Conservation (phyloP, 2,113 vertebrate genomes). For the Phalacrocorax pelagicus region DNA sequence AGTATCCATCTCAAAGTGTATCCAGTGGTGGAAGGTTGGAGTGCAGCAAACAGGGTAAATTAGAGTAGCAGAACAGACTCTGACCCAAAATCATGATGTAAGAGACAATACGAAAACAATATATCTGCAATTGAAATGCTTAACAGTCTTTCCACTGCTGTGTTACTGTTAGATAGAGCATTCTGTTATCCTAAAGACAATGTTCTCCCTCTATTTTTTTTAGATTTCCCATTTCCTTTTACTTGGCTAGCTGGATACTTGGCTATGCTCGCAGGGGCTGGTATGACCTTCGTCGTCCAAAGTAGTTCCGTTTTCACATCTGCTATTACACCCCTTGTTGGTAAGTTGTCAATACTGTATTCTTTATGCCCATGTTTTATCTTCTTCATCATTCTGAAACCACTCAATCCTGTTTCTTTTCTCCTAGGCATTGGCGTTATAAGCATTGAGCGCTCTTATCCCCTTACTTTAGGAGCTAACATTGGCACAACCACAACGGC, state of each 20-base stretch:
- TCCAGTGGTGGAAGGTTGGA: neutral
- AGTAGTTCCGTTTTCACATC: conserved; percentile 99
- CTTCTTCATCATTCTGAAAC: neutral
- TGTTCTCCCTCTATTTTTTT: neutral
- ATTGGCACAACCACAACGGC: conserved; percentile 98
- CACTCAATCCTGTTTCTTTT: neutral
- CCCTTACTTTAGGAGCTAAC: conserved; percentile 93
- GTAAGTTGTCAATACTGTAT: conserved; percentile 72
- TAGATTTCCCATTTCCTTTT: conserved; percentile 96
- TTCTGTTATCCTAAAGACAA: neutral
- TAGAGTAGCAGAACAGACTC: neutral
- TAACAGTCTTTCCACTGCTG: neutral
- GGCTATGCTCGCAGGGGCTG: conserved; percentile 91
- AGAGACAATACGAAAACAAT: neutral
- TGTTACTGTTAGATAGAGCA: neutral
- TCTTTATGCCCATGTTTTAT: neutral
- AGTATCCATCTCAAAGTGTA: neutral
- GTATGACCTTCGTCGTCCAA: conserved; percentile 96
- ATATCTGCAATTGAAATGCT: neutral
- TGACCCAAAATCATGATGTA: neutral
- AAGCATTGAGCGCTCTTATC: conserved; percentile 92
- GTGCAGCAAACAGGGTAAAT: neutral
- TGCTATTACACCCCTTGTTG: conserved; percentile 93
- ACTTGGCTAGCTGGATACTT: conserved; percentile 92
- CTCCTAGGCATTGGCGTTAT: conserved; percentile 90